These are phyloP conservation scores for Amblyornis subalaris DNA, from an alignment of 2,113 vertebrate genomes.

Conservation along the genomic window DNA sequence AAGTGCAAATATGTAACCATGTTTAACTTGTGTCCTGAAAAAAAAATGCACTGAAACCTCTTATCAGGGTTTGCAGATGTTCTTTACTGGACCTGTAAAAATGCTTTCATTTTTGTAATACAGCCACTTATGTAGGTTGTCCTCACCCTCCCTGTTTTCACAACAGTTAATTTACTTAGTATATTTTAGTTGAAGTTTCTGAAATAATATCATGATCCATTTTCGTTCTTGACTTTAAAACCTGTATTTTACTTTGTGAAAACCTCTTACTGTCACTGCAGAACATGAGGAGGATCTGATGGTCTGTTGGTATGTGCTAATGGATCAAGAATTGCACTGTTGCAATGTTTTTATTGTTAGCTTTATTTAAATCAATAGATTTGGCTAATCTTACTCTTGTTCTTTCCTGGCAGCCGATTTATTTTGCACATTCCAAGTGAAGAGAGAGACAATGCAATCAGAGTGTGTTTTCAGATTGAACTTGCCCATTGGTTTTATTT, in stretches of 20 bases:
- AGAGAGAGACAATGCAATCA: constrained; percentile 96
- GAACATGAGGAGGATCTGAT: not conserved
- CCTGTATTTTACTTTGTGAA: not conserved
- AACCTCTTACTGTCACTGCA: not conserved
- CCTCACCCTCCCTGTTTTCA: not conserved
- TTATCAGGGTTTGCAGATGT: not conserved
- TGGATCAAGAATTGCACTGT: not conserved
- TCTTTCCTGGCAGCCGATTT: constrained; percentile 83
- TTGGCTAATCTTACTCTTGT: not conserved
- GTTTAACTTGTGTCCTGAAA: not conserved
- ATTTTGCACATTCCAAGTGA: constrained; percentile 99
- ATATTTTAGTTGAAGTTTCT: not conserved
- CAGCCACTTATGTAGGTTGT: not conserved
- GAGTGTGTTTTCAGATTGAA: constrained; percentile 99
- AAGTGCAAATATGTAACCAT: not conserved
- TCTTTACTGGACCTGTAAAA: not conserved
- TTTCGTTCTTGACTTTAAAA: not conserved
- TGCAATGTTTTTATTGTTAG: not conserved
- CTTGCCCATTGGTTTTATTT: constrained; percentile 99
- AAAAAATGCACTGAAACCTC: not conserved
- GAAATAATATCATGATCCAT: not conserved
- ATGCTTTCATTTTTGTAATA: not conserved
- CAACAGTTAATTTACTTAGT: not conserved
- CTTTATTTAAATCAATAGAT: not conserved
- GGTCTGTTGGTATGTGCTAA: not conserved